A percentile compares a stretch with the other conserved stretches of the same genome.
Evolutionary conservation across 2,797 vertebrate species (phyloP).

Genomic region (Microcaecilia unicolor): DNA sequence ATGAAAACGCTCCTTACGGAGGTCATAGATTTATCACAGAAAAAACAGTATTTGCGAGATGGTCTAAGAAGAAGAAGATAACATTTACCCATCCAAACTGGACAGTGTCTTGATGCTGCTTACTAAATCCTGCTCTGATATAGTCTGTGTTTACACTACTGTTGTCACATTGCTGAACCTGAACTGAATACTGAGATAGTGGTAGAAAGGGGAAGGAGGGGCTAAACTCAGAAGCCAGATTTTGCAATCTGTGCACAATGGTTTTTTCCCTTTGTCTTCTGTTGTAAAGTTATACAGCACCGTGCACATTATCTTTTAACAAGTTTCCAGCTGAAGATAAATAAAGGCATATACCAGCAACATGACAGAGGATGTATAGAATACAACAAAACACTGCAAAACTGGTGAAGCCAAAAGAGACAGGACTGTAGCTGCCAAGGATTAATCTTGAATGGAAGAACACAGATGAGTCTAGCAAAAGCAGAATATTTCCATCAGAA

Average conservation of each 20-base stretch:
- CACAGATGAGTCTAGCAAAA: too few species aligned
- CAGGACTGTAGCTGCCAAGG: too few species aligned
- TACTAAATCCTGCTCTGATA: constrained; percentile 8
- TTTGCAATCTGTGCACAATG: too few species aligned
- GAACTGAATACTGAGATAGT: too few species aligned
- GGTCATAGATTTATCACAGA: constrained; percentile 96
- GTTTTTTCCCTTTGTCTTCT: constrained; percentile 31
- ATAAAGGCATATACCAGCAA: constrained; percentile 11
- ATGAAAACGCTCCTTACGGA: constrained; percentile 89
- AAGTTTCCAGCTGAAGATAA: constrained; percentile 35
- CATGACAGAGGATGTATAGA: too few species aligned
- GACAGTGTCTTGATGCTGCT: constrained; percentile 75
- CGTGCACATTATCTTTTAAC: constrained; percentile 52
- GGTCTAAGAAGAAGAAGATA: constrained; percentile 85
- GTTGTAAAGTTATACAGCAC: constrained; percentile 36
- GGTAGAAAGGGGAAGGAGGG: too few species aligned
- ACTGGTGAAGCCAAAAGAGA: too few species aligned
- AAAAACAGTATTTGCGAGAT: constrained; percentile 90
- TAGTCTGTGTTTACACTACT: too few species aligned
- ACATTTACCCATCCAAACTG: constrained; percentile 88
- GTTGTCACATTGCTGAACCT: too few species aligned
- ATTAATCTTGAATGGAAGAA: constrained; percentile 4
- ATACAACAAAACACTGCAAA: too few species aligned
- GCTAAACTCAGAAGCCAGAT: too few species aligned
- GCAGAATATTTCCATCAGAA: too few species aligned